These are phyloP conservation scores for Vombatus ursinus DNA, from an alignment of 2,113 vertebrate genomes.

Conservation along the genomic window DNA sequence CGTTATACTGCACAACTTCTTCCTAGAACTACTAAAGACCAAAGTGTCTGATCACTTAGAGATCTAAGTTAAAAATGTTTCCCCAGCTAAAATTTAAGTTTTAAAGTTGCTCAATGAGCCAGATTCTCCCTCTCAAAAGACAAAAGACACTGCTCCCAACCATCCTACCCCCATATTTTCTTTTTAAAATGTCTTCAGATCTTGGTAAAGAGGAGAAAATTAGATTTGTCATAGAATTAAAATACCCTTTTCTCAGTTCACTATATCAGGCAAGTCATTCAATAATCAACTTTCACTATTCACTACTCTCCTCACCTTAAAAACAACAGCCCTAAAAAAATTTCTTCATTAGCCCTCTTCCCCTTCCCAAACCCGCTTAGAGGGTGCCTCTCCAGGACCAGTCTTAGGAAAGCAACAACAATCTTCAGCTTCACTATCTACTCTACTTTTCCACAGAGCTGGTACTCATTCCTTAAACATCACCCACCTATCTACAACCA, in stretches of 20 bases:
- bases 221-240: slow-evolving; percentile 24
- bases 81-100: not conserved
- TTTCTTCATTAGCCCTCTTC: not conserved
- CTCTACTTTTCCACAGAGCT: not conserved
- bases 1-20: not conserved
- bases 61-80: slow-evolving; percentile 19
- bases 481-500: not conserved
- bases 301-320: not conserved
- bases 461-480: not conserved
- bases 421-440: not conserved
- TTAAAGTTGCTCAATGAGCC: slow-evolving; percentile 42
- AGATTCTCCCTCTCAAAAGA: slow-evolving; percentile 24
- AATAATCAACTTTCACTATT: not conserved
- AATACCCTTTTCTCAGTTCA: slow-evolving; percentile 37
- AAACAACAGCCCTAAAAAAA: not conserved
- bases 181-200: slow-evolving; percentile 16
- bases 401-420: not conserved
- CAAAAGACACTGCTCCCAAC: not conserved
- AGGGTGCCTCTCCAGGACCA: not conserved
- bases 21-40: slow-evolving; percentile 1
- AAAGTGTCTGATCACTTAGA: slow-evolving; percentile 31
- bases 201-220: not conserved
- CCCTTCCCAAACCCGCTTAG: not conserved
- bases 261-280: slow-evolving; percentile 1
- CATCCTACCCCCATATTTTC: not conserved